Percentiles rank a stretch among this genome's conserved stretches.
These are phyloP conservation scores for Hafferia zeledoni DNA, from an alignment of 2,797 vertebrate species.

Conservation along the genomic window DNA sequence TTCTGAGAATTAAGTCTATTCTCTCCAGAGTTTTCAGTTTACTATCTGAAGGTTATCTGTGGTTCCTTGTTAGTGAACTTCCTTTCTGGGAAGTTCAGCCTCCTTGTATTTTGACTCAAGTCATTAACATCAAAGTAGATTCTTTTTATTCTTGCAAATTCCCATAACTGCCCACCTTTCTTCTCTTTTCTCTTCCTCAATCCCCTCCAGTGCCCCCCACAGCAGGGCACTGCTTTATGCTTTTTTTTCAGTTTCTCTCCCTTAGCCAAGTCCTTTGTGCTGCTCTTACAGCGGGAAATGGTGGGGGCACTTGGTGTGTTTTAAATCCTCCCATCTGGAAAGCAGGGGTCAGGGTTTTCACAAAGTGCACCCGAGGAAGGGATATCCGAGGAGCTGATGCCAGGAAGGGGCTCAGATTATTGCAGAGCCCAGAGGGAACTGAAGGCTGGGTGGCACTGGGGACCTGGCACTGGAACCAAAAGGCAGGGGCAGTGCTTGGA, in stretches of 20 bases:
- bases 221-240: background rate
- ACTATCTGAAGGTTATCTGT: slow-evolving; percentile 38
- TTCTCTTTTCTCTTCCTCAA: background rate
- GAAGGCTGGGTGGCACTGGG: background rate
- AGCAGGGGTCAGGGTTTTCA: background rate
- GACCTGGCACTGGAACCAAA: background rate
- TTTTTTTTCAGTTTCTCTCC: background rate
- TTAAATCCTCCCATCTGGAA: background rate
- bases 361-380: background rate
- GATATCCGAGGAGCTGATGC: background rate
- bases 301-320: background rate
- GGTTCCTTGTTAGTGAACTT: slow-evolving; percentile 54
- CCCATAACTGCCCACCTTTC: slow-evolving; percentile 12
- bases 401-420: background rate
- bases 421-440: background rate
- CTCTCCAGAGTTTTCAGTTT: slow-evolving; percentile 54
- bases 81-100: slow-evolving; percentile 54
- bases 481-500: background rate
- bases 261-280: background rate
- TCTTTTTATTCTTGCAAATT: slow-evolving; percentile 36
- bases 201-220: background rate
- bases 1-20: slow-evolving; percentile 50
- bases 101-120: slow-evolving; percentile 61
- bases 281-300: background rate
- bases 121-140: background rate